Evolutionary conservation across 2,888 invertebrate genomes (phyloP).

Genomic region (Pyrocoelia pectoralis): DNA sequence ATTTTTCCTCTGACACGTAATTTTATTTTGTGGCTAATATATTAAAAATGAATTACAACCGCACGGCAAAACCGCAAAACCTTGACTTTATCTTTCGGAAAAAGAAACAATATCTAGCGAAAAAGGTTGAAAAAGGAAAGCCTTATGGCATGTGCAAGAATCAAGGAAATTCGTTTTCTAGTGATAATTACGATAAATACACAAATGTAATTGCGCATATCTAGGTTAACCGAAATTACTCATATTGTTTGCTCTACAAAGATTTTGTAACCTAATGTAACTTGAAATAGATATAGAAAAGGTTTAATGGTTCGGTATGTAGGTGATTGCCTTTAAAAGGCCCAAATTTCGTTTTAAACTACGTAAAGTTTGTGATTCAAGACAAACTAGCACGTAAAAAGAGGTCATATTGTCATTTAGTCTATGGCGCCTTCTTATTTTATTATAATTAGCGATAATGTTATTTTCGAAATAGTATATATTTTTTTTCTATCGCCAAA

Average conservation of each 20-base stretch:
- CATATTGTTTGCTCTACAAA: constrained; percentile 36
- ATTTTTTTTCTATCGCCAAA: not conserved
- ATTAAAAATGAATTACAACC: constrained; percentile 7
- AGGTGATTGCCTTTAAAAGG: constrained; percentile 26
- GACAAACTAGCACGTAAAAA: constrained; percentile 19
- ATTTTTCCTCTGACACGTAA: not conserved
- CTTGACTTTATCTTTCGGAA: constrained; percentile 3
- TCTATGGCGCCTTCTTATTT: not conserved
- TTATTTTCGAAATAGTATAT: not conserved
- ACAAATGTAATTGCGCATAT: constrained; percentile 41
- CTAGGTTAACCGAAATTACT: constrained; percentile 43
- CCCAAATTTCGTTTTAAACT: constrained; percentile 26
- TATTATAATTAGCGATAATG: constrained; percentile 1
- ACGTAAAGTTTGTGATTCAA: constrained; percentile 23
- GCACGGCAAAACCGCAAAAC: constrained; percentile 4
- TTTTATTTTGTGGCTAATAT: constrained; percentile 10
- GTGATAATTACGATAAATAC: constrained; percentile 38
- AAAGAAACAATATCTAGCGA: not conserved
- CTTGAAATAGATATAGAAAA: constrained; percentile 18
- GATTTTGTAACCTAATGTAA: constrained; percentile 30
- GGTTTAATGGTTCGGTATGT: constrained; percentile 27
- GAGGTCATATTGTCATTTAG: constrained; percentile 15
- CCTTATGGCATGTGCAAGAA: constrained; percentile 7
- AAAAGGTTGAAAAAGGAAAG: constrained; percentile 1
- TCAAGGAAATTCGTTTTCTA: constrained; percentile 26